Conservation (phyloP, 2,888 invertebrate species). For the Lasioglossum leucozonium region DNA sequence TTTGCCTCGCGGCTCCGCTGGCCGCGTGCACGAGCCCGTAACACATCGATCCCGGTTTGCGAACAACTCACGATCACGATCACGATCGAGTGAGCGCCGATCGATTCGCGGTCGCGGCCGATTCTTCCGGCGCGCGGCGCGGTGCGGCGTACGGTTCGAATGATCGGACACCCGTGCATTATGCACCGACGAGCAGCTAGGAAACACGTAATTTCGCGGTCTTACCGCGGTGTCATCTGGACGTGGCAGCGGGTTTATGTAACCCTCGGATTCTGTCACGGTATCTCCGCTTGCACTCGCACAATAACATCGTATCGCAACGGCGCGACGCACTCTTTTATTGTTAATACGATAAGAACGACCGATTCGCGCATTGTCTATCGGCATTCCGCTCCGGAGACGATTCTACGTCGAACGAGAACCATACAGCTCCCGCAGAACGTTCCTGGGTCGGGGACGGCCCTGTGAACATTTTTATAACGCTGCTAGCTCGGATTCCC, state of each 20-base stretch:
- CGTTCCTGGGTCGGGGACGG: neutral
- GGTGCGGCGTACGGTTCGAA: conserved; percentile 13
- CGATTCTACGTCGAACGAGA: neutral
- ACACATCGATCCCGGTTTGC: neutral
- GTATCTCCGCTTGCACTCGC: conserved; percentile 40
- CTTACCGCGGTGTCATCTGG: conserved; percentile 77
- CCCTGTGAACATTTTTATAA: neutral
- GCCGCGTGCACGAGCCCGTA: neutral
- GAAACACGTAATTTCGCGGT: conserved; percentile 79
- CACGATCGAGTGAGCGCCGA: neutral
- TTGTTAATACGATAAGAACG: conserved; percentile 64
- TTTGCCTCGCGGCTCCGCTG: neutral
- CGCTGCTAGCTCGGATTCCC: neutral
- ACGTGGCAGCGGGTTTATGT: conserved; percentile 77
- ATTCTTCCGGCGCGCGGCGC: conserved; percentile 6
- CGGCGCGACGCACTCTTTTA: conserved; percentile 47
- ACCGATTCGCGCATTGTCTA: conserved; percentile 54
- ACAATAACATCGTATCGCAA: conserved; percentile 41
- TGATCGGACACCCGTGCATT: conserved; percentile 63
- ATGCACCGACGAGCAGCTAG: conserved; percentile 63
- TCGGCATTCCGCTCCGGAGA: conserved; percentile 35
- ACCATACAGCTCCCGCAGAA: neutral
- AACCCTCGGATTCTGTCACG: conserved; percentile 69
- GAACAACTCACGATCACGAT: neutral
- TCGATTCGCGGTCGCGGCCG: conserved; percentile 9